Evolutionary conservation across 2,888 invertebrate genomes (phyloP).

Genomic region (Megastigmus dorsalis): DNA sequence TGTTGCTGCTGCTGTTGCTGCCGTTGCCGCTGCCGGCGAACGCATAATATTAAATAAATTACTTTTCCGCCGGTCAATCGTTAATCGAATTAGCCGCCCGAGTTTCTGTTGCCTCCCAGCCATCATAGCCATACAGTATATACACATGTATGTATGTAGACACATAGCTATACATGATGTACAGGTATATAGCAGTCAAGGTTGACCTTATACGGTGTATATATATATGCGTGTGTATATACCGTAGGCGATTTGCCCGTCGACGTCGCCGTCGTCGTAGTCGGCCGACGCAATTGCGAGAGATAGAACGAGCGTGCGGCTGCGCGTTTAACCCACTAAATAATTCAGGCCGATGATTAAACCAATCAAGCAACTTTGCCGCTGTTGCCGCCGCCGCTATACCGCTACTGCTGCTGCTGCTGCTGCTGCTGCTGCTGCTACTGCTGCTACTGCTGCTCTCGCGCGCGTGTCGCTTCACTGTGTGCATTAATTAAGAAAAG

Average conservation of each 20-base stretch:
- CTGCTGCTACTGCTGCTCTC: background rate
- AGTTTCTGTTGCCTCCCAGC: too few relatives aligned
- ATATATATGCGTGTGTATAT: background rate
- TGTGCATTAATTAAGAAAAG: conserved; percentile 44
- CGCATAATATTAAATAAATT: background rate
- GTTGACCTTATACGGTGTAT: conserved; percentile 14
- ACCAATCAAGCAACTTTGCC: conserved; percentile 32
- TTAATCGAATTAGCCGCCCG: background rate
- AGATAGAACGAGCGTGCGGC: background rate
- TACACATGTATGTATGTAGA: background rate
- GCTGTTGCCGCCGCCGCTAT: background rate
- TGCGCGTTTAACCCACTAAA: conserved; percentile 27
- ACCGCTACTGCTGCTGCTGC: background rate
- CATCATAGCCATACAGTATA: background rate
- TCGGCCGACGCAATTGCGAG: conserved; percentile 23
- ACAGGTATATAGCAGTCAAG: background rate
- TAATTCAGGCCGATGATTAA: conserved; percentile 46
- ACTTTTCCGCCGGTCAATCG: background rate
- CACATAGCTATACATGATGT: background rate
- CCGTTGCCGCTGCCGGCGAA: too few relatives aligned
- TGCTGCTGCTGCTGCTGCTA: background rate
- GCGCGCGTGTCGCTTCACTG: too few relatives aligned
- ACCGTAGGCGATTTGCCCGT: too few relatives aligned
- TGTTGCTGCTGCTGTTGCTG: too few relatives aligned
- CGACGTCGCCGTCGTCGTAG: background rate